phyloP scores from a whole-genome alignment of 2,797 vertebrate genomes.

The Molothrus ater region DNA sequence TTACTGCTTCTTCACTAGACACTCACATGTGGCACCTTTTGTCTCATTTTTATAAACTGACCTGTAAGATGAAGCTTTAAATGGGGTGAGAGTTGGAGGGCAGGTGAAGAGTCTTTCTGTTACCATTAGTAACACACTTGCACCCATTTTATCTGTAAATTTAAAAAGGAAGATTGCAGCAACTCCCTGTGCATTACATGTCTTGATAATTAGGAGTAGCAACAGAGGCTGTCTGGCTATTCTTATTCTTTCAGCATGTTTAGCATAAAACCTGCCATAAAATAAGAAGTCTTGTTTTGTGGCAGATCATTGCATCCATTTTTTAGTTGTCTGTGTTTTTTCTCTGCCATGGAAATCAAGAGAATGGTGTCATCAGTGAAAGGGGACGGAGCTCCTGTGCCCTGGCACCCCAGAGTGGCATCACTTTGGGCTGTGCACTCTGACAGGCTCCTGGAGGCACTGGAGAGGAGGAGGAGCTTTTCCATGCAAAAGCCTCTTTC shows the following conservation, averaged over 20 bases:
- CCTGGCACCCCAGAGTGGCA: not conserved
- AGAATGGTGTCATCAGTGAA: fast-evolving
- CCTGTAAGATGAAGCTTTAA: not conserved
- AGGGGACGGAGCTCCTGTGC: not conserved
- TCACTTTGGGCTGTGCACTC: fast-evolving
- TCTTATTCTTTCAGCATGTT: not conserved
- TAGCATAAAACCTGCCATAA: not conserved
- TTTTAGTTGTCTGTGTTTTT: not conserved
- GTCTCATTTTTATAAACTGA: constrained; percentile 33
- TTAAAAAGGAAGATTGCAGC: constrained; percentile 4
- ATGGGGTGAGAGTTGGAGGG: constrained; percentile 45
- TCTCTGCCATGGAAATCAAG: not conserved
- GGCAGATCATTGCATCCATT: not conserved
- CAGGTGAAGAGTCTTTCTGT: constrained; percentile 52
- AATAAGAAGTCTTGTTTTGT: not conserved
- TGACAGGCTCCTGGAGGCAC: not conserved
- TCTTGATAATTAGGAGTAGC: constrained; percentile 14
- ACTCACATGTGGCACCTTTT: not conserved
- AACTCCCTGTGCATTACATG: not conserved
- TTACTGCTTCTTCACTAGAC: not conserved
- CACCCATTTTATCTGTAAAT: constrained; percentile 25
- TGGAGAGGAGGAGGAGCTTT: not conserved
- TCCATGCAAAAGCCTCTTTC: not conserved
- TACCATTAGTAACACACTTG: constrained; percentile 44
- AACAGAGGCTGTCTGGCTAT: not conserved